These are phyloP conservation scores for Echeneis naucrates DNA, from an alignment of 2,797 vertebrate genomes.

Conservation along the genomic window DNA sequence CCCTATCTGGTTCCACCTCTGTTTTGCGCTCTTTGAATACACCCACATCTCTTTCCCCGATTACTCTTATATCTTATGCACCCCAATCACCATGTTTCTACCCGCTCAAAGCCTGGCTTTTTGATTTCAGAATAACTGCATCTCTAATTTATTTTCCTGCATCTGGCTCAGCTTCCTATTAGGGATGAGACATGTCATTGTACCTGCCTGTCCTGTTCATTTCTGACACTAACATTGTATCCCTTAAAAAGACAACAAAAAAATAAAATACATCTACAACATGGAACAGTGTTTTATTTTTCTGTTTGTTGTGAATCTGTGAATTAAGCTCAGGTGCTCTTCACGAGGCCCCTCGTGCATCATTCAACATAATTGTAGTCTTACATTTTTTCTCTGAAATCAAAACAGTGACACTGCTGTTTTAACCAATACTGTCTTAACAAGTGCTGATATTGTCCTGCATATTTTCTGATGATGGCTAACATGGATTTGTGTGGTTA, in stretches of 20 bases:
- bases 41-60: constrained; percentile 36
- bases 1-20: constrained; percentile 68
- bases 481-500: constrained; percentile 46
- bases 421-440: constrained; percentile 41
- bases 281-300: neutral
- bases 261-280: neutral
- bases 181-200: neutral
- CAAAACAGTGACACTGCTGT: constrained; percentile 37
- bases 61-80: constrained; percentile 35
- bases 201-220: constrained; percentile 6
- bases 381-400: constrained; percentile 48
- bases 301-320: no score
- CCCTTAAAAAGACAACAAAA: neutral
- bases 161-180: constrained; percentile 13
- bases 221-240: constrained; percentile 19
- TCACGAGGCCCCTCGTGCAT: neutral
- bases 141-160: constrained; percentile 25
- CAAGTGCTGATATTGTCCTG: constrained; percentile 22
- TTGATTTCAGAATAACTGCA: constrained; percentile 40
- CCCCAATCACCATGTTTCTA: constrained; percentile 31
- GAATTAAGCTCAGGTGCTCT: constrained; percentile 23
- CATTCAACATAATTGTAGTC: constrained; percentile 37
- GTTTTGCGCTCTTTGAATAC: constrained; percentile 65
- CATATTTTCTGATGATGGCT: neutral
- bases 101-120: constrained; percentile 20